These are phyloP conservation scores for Metridium senile DNA, from an alignment of 92 coral and sea anemone species.

Conservation along the genomic window DNA sequence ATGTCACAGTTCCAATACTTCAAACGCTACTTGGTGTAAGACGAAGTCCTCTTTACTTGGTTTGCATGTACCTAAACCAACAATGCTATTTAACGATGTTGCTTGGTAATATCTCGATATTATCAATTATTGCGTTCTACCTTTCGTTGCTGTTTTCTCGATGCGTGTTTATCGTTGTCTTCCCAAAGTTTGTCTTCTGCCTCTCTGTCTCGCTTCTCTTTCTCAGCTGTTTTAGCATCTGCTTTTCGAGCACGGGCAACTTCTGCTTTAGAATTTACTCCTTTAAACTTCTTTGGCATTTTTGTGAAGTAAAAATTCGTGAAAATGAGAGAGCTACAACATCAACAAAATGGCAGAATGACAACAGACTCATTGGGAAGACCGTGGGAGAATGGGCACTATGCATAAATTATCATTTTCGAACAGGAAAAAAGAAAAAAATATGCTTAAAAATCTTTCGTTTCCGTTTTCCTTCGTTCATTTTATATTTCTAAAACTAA, in stretches of 20 bases:
- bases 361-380: background rate
- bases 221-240: slow-evolving; percentile 81
- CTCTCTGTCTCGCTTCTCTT: slow-evolving; percentile 76
- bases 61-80: too few relatives aligned
- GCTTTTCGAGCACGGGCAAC: slow-evolving; percentile 89
- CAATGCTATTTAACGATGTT: background rate
- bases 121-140: slow-evolving; percentile 24
- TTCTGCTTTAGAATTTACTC: slow-evolving; percentile 93
- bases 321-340: background rate
- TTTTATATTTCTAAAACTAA: too few relatives aligned
- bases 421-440: background rate
- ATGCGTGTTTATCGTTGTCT: slow-evolving; percentile 76
- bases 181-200: slow-evolving; percentile 90
- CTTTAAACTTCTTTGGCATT: slow-evolving; percentile 99
- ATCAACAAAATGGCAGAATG: slow-evolving; percentile 1
- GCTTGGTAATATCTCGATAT: background rate
- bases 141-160: slow-evolving; percentile 84
- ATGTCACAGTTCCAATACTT: too few relatives aligned
- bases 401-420: background rate
- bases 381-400: slow-evolving; percentile 2
- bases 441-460: too few relatives aligned
- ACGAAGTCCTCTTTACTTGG: too few relatives aligned
- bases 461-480: too few relatives aligned
- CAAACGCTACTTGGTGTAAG: too few relatives aligned
- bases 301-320: background rate